These are phyloP conservation scores for Prenolepis imparis DNA, from an alignment of 2,888 invertebrate species.

Conservation along the genomic window DNA sequence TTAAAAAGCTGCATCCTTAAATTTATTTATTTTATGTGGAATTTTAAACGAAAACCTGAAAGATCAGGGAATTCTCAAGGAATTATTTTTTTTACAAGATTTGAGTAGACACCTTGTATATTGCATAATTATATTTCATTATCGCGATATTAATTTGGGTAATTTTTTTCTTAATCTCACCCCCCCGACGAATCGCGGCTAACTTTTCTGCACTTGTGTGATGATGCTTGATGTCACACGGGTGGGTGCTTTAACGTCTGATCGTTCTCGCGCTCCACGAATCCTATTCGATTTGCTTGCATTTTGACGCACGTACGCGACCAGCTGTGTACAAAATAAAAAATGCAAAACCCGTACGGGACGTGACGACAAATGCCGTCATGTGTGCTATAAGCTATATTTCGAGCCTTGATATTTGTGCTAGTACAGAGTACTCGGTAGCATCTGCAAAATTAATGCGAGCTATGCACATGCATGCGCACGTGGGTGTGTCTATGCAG, in stretches of 20 bases:
- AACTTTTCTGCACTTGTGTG: conserved; percentile 2
- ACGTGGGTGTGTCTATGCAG: not conserved
- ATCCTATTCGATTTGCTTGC: conserved; percentile 6
- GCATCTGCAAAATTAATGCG: conserved; percentile 18
- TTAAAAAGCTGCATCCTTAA: too few species aligned
- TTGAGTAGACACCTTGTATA: too few species aligned
- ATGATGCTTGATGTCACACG: conserved; percentile 26
- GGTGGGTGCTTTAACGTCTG: conserved; percentile 4
- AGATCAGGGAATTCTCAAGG: too few species aligned
- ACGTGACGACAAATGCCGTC: conserved; percentile 67
- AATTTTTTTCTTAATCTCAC: not conserved
- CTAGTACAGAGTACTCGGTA: not conserved
- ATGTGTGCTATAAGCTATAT: conserved; percentile 47
- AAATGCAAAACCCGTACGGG: conserved; percentile 66
- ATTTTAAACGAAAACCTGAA: too few species aligned
- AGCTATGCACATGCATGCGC: not conserved
- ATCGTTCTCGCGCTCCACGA: not conserved
- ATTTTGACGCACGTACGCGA: conserved; percentile 23
- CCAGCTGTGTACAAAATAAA: conserved; percentile 62
- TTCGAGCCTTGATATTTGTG: conserved; percentile 29
- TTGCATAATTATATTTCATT: not conserved
- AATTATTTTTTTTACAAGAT: too few species aligned
- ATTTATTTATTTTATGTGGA: too few species aligned
- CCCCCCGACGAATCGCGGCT: not conserved
- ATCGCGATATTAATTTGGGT: not conserved